Conservation (phyloP, 2,797 vertebrate genomes). For the Australoheros facetus region DNA sequence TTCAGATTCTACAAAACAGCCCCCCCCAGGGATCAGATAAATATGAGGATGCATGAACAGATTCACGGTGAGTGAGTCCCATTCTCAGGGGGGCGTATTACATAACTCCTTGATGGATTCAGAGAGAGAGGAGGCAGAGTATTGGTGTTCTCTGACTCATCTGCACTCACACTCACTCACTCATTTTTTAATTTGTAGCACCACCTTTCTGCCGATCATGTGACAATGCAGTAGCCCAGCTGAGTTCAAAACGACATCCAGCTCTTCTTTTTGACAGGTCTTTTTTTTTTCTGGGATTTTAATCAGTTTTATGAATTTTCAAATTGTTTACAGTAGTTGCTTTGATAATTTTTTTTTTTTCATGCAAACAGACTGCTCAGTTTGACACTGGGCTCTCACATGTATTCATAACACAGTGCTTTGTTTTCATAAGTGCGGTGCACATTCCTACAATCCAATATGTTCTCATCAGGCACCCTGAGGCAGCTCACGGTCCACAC, state of each 20-base stretch:
- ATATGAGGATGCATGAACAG: constrained; percentile 62
- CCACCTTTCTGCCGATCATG: constrained; percentile 17
- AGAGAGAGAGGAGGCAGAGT: constrained; percentile 38
- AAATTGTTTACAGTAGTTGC: constrained; percentile 13
- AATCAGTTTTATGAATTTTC: neutral
- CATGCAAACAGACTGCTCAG: constrained; percentile 53
- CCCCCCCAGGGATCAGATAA: constrained; percentile 27
- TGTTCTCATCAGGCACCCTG: constrained; percentile 71
- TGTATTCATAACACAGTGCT: constrained; percentile 69
- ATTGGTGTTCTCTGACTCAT: constrained; percentile 48
- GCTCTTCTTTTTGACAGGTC: neutral
- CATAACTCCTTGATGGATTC: constrained; percentile 71
- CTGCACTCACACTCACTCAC: constrained; percentile 16
- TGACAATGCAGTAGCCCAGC: constrained; percentile 2
- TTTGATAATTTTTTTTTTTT: constrained; percentile 22
- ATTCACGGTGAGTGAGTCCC: constrained; percentile 51
- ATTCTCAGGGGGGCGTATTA: constrained; percentile 64
- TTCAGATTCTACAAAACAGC: constrained; percentile 31
- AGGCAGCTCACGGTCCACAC: constrained; percentile 52
- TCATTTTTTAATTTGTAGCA: constrained; percentile 32
- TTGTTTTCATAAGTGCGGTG: constrained; percentile 67
- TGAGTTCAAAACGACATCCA: neutral
- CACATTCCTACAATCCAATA: constrained; percentile 77
- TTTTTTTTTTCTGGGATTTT: neutral
- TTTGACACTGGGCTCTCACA: constrained; percentile 62